A percentile compares a stretch with the other conserved stretches of the same genome.
These are phyloP conservation scores for Sciaenops ocellatus DNA, from an alignment of 2,797 vertebrate species.

Conservation along the genomic window DNA sequence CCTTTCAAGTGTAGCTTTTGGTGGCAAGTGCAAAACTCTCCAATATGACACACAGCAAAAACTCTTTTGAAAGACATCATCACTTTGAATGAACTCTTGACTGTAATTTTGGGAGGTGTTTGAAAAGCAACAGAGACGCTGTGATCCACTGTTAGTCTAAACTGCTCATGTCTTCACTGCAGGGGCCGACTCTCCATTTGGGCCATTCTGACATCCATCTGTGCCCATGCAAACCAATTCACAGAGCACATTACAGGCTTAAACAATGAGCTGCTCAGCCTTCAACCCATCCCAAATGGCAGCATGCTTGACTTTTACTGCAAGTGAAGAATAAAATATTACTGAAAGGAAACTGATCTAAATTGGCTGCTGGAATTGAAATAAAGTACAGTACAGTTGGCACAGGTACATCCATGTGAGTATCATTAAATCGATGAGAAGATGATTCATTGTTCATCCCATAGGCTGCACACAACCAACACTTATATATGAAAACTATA, in stretches of 20 bases:
- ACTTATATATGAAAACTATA: slow-evolving; percentile 30
- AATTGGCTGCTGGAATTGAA: slow-evolving; percentile 21
- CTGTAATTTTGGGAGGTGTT: slow-evolving; percentile 10
- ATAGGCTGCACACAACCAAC: not conserved
- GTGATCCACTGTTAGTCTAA: slow-evolving; percentile 31
- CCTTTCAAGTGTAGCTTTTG: not conserved
- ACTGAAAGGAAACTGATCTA: slow-evolving; percentile 12
- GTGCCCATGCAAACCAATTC: slow-evolving; percentile 35
- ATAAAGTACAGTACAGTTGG: slow-evolving; percentile 2
- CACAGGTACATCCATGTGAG: not conserved
- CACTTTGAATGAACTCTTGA: slow-evolving; percentile 30
- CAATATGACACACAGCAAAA: not conserved
- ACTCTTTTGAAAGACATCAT: slow-evolving; percentile 30
- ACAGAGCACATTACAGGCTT: slow-evolving; percentile 40
- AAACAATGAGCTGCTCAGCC: slow-evolving; percentile 44
- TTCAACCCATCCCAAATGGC: slow-evolving; percentile 29
- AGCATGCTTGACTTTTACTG: slow-evolving; percentile 35
- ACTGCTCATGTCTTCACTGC: slow-evolving; percentile 28
- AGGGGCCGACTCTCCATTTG: slow-evolving; percentile 33
- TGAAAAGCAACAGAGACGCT: slow-evolving; percentile 11
- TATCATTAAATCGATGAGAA: slow-evolving; percentile 6
- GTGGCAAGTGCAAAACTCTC: slow-evolving; percentile 1
- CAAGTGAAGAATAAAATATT: slow-evolving; percentile 26
- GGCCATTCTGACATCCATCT: slow-evolving; percentile 47
- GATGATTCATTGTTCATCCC: slow-evolving; percentile 11